These are phyloP conservation scores for Melitaea athalia DNA, from an alignment of 2,888 invertebrate species.

Conservation along the genomic window DNA sequence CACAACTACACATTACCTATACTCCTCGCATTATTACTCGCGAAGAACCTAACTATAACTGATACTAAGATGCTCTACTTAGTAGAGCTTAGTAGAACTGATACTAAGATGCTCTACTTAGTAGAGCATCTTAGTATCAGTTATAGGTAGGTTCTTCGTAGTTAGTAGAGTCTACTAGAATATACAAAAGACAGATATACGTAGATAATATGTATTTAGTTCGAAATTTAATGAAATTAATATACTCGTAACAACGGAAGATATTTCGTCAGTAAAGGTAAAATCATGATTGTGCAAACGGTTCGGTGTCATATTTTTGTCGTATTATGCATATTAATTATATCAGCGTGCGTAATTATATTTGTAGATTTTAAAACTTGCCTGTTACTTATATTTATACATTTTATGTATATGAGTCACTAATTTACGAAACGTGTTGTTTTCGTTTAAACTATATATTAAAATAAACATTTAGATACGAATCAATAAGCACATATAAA, in stretches of 20 bases:
- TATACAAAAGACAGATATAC: too few relatives aligned
- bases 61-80: not conserved
- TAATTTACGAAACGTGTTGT: too few relatives aligned
- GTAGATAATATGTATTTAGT: not conserved
- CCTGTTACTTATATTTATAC: too few relatives aligned
- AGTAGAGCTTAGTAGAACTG: too few relatives aligned
- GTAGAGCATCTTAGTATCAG: too few relatives aligned
- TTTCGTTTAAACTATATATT: not conserved
- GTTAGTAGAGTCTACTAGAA: too few relatives aligned
- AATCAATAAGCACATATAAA: not conserved
- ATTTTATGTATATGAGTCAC: too few relatives aligned
- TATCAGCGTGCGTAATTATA: not conserved
- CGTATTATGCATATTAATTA: not conserved
- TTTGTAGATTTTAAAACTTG: too few relatives aligned
- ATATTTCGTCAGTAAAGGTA: constrained; percentile 1
- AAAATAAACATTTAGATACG: not conserved
- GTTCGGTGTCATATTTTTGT: not conserved
- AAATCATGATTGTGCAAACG: constrained; percentile 1
- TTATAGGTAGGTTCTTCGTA: too few relatives aligned
- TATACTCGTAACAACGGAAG: not conserved
- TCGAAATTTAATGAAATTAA: not conserved
- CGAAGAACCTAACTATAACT: not conserved
- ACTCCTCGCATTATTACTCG: not conserved
- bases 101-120: too few relatives aligned
- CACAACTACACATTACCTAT: not conserved